phyloP scores from a whole-genome alignment of 2,797 vertebrate species.

The Malurus leucopterus region DNA sequence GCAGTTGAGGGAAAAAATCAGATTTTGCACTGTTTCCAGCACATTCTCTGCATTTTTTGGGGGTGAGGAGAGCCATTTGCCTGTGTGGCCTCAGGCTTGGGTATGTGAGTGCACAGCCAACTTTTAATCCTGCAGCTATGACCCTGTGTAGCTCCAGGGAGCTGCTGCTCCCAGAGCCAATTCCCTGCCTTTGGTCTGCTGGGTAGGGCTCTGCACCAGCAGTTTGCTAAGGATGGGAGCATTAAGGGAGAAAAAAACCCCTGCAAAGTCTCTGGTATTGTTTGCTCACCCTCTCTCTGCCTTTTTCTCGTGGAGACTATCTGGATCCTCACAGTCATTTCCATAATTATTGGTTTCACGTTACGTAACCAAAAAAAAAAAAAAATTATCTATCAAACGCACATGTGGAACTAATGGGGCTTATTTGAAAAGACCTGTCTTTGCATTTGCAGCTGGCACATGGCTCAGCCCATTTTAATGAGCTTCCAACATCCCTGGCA shows the following conservation, averaged over 20 bases:
- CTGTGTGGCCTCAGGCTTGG: not conserved
- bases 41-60: not conserved
- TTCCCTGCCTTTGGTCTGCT: not conserved
- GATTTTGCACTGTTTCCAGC: not conserved
- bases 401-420: conserved; percentile 59
- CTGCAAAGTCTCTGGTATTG: not conserved
- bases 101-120: not conserved
- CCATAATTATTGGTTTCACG: conserved; percentile 52
- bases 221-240: not conserved
- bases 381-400: conserved; percentile 33
- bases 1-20: not conserved
- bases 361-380: not conserved
- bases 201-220: not conserved
- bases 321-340: conserved; percentile 17
- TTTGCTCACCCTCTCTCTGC: accelerated
- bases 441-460: conserved; percentile 6
- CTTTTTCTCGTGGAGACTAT: not conserved
- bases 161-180: not conserved
- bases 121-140: not conserved
- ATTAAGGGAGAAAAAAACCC: not conserved
- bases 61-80: not conserved
- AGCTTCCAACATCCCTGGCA: not conserved
- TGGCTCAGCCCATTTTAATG: not conserved
- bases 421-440: conserved; percentile 38
- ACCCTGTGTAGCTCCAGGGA: not conserved